phyloP scores from a whole-genome alignment of 1,140 invertebrate species.

The Eumeta japonica region DNA sequence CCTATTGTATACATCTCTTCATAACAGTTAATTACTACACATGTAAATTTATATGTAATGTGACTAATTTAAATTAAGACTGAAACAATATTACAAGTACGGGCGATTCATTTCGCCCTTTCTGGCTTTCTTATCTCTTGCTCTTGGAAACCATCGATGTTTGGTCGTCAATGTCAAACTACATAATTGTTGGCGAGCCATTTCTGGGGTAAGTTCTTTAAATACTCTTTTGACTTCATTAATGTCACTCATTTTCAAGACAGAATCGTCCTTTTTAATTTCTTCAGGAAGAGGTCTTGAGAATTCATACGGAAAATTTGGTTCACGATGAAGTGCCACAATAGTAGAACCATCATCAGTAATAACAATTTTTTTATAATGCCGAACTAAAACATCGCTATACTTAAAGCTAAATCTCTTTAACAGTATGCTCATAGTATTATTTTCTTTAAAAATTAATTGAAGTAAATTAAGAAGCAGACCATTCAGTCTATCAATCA shows the following conservation, averaged over 20 bases:
- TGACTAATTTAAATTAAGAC: too few relatives aligned
- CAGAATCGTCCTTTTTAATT: constrained; percentile 36
- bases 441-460: too few relatives aligned
- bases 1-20: too few relatives aligned
- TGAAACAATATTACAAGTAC: constrained; percentile 63
- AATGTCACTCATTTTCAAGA: constrained; percentile 66
- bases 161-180: constrained; percentile 76
- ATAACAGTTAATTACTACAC: too few relatives aligned
- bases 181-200: constrained; percentile 67
- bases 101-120: constrained; percentile 68
- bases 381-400: neutral
- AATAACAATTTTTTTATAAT: constrained; percentile 60
- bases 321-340: constrained; percentile 84
- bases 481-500: too few relatives aligned
- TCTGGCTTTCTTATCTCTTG: constrained; percentile 66
- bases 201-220: constrained; percentile 61
- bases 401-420: too few relatives aligned
- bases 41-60: too few relatives aligned
- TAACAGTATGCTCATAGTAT: too few relatives aligned
- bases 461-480: too few relatives aligned
- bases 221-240: constrained; percentile 65
- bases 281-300: constrained; percentile 69
- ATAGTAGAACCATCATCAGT: constrained; percentile 74
- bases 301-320: constrained; percentile 80
- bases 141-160: constrained; percentile 76